Evolutionary conservation across 1,140 invertebrate genomes (phyloP).

Genomic region (Zaprionus taronus): DNA sequence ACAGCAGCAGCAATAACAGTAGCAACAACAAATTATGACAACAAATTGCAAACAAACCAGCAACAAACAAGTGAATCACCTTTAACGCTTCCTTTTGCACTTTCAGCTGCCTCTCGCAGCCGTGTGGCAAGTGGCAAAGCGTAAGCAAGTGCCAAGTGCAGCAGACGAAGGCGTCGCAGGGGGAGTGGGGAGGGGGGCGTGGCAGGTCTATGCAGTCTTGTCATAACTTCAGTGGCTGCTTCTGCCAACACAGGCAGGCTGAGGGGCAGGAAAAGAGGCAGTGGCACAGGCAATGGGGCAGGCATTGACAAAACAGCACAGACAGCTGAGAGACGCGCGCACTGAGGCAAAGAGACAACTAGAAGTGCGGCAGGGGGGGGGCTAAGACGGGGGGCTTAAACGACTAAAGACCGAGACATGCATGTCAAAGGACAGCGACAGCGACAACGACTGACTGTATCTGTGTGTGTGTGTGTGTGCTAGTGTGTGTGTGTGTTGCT

Average conservation of each 20-base stretch:
- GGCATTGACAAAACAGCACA: conserved; percentile 48
- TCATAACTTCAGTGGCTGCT: conserved; percentile 52
- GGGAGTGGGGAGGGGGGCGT: neutral
- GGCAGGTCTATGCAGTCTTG: conserved; percentile 27
- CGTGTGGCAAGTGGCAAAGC: conserved; percentile 20
- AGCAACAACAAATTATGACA: conserved; percentile 68
- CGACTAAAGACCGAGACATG: conserved; percentile 74
- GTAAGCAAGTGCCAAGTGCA: conserved; percentile 37
- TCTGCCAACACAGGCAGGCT: neutral
- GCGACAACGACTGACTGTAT: conserved; percentile 35
- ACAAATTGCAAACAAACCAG: conserved; percentile 82
- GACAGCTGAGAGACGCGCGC: conserved; percentile 30
- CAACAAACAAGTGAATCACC: conserved; percentile 80
- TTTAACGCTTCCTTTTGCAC: conserved; percentile 72
- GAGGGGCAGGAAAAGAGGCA: neutral
- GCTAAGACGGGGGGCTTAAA: conserved; percentile 31
- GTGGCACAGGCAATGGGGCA: conserved; percentile 22
- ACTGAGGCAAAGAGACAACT: conserved; percentile 6
- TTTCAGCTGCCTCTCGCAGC: conserved; percentile 28
- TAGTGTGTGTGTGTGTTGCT: conserved; percentile 60
- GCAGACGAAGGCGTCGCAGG: neutral
- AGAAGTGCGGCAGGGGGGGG: neutral
- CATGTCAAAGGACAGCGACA: conserved; percentile 80
- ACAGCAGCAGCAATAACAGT: conserved; percentile 21
- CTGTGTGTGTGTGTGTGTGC: conserved; percentile 13